A percentile compares a stretch with the other conserved stretches of the same genome.
These are phyloP conservation scores for Lasioglossum calceatum DNA, from an alignment of 2,888 invertebrate species.

Conservation along the genomic window DNA sequence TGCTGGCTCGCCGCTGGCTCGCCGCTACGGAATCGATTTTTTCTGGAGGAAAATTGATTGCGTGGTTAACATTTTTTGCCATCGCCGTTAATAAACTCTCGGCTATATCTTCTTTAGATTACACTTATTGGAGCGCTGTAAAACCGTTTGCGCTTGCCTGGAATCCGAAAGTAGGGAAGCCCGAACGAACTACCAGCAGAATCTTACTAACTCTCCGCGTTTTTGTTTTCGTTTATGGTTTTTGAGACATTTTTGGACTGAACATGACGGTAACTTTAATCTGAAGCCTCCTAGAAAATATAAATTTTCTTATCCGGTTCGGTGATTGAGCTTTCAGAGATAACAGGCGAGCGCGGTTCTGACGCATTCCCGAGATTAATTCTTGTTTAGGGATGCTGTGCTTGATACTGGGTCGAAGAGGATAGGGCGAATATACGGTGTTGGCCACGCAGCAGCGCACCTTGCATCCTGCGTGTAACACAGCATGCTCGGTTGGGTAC, in stretches of 20 bases:
- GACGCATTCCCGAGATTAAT: slow-evolving; percentile 48
- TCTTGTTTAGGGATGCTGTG: slow-evolving; percentile 30
- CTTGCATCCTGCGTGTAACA: slow-evolving; percentile 53
- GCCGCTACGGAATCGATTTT: slow-evolving; percentile 4
- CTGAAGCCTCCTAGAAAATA: neutral
- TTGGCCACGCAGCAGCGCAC: slow-evolving; percentile 33
- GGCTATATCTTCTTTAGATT: neutral
- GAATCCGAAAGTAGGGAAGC: neutral
- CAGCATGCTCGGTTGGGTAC: slow-evolving; percentile 48
- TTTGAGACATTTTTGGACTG: too few relatives aligned
- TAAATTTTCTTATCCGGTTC: neutral
- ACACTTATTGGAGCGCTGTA: neutral
- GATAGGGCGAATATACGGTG: neutral
- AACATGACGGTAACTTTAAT: neutral
- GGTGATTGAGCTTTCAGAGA: slow-evolving; percentile 9
- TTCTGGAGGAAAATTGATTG: slow-evolving; percentile 2
- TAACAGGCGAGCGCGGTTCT: neutral
- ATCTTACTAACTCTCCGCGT: neutral
- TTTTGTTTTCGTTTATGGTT: neutral
- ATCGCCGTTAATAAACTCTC: slow-evolving; percentile 10
- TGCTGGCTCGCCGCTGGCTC: neutral
- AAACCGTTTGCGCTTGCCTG: neutral
- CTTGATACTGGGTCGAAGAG: slow-evolving; percentile 16
- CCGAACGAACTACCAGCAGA: neutral
- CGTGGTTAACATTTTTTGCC: slow-evolving; percentile 26